Evolutionary conservation across 2,888 invertebrate species (phyloP).

Genomic region (Drosophila percnosoma): DNA sequence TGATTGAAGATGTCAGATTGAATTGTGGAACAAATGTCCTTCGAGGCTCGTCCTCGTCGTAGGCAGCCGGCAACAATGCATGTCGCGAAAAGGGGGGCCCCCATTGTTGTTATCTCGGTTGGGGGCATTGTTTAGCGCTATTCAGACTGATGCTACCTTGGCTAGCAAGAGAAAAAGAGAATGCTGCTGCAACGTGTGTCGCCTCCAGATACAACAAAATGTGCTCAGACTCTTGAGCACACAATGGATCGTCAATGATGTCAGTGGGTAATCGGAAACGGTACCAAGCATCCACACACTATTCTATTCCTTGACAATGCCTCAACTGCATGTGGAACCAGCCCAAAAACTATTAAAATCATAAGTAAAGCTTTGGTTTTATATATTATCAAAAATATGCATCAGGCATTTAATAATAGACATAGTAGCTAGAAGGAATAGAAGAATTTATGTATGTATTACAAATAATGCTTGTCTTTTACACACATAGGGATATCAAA

Average conservation of each 20-base stretch:
- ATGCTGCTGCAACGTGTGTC: conserved; percentile 8
- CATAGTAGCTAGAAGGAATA: too few species aligned
- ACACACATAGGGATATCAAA: neutral
- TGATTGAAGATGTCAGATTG: conserved; percentile 64
- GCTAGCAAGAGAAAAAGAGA: neutral
- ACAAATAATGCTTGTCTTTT: neutral
- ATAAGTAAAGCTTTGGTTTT: neutral
- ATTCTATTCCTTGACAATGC: neutral
- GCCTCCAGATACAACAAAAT: conserved; percentile 7
- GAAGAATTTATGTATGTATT: neutral
- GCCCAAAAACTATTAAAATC: neutral
- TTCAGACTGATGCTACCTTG: conserved; percentile 39
- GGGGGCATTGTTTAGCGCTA: conserved; percentile 46
- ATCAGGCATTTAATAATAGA: neutral
- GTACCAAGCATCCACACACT: neutral
- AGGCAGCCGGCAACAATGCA: conserved; percentile 27
- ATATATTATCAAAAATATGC: neutral
- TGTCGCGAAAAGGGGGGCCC: conserved; percentile 13
- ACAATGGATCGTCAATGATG: conserved; percentile 50
- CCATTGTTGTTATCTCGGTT: conserved; percentile 41
- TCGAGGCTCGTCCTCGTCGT: conserved; percentile 28
- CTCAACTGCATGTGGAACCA: neutral
- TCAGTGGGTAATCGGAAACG: conserved; percentile 24
- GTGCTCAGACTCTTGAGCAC: conserved; percentile 34
- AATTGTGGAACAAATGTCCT: conserved; percentile 59